Percentiles rank a stretch among this genome's conserved stretches.
These are phyloP conservation scores for Drosophila watanabei DNA, from an alignment of 1,140 invertebrate genomes.

Conservation along the genomic window DNA sequence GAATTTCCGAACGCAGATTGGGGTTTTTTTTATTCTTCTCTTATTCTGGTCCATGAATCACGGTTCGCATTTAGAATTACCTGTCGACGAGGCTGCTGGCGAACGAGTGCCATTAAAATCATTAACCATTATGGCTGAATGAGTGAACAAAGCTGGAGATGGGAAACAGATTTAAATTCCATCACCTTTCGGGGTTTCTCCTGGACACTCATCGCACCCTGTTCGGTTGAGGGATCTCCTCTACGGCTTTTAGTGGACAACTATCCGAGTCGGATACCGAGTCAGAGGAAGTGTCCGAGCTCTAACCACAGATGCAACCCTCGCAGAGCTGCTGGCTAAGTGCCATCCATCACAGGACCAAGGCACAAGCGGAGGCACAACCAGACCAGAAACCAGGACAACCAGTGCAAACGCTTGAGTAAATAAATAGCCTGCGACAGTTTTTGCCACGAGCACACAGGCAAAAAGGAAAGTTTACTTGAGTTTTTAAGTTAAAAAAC, in stretches of 20 bases:
- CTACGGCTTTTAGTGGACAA: slow-evolving; percentile 7
- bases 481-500: neutral
- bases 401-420: slow-evolving; percentile 46
- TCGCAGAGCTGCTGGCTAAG: slow-evolving; percentile 26
- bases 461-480: neutral
- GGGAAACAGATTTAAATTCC: slow-evolving; percentile 14
- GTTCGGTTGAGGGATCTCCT: slow-evolving; percentile 11
- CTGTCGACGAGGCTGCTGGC: slow-evolving; percentile 15
- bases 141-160: slow-evolving; percentile 1
- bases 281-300: neutral
- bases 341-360: slow-evolving; percentile 59
- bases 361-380: slow-evolving; percentile 36
- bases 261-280: neutral
- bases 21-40: slow-evolving; percentile 20
- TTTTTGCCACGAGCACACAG: slow-evolving; percentile 21
- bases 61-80: slow-evolving; percentile 45
- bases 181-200: slow-evolving; percentile 14
- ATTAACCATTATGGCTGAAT: slow-evolving; percentile 36
- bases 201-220: slow-evolving; percentile 20
- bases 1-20: slow-evolving; percentile 33
- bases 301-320: slow-evolving; percentile 33
- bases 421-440: slow-evolving; percentile 71
- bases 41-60: slow-evolving; percentile 24
- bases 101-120: slow-evolving; percentile 40
- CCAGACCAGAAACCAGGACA: slow-evolving; percentile 51